These are phyloP conservation scores for Allygus modestus DNA, from an alignment of 2,888 invertebrate species.

Conservation along the genomic window DNA sequence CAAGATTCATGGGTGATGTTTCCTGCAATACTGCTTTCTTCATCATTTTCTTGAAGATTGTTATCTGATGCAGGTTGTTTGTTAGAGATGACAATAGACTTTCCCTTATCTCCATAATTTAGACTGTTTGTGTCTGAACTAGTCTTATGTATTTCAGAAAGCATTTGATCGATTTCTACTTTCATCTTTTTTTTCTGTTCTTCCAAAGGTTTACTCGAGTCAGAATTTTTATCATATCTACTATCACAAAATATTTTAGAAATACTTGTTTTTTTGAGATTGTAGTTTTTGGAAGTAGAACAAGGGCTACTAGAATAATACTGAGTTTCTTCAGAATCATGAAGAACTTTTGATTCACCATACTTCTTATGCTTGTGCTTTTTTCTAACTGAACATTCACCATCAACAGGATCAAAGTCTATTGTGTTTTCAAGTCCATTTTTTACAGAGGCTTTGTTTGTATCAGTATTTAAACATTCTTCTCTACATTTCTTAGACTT, in stretches of 20 bases:
- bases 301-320: not conserved
- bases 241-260: not conserved
- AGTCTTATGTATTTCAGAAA: not conserved
- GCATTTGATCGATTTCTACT: not conserved
- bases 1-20: not conserved
- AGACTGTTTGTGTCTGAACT: not conserved
- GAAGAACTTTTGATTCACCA: not conserved
- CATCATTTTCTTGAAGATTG: not conserved
- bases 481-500: not conserved
- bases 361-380: conserved; percentile 12
- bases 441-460: not conserved
- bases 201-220: not conserved
- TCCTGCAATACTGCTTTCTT: not conserved
- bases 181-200: not conserved
- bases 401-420: not conserved
- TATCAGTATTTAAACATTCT: not conserved
- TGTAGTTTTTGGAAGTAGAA: not conserved
- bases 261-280: not conserved
- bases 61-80: not conserved
- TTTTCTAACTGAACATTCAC: not conserved
- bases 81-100: not conserved
- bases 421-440: not conserved
- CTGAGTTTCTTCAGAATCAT: conserved; percentile 3
- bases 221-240: not conserved
- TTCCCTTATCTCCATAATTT: not conserved